phyloP scores from a whole-genome alignment of 2,113 vertebrate species.

The Poecilia latipinna region DNA sequence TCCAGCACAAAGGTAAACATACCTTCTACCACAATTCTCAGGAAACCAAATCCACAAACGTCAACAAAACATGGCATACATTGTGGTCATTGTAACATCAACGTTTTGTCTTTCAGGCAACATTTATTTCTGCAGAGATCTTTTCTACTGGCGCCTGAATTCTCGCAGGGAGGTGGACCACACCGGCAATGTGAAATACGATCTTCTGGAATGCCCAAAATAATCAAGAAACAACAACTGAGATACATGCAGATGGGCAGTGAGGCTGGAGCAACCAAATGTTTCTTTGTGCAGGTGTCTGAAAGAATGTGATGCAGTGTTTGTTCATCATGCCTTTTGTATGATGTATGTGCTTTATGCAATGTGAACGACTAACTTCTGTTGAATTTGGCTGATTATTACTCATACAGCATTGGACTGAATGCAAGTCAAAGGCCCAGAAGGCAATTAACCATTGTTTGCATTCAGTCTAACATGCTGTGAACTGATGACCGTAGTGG shows the following conservation, averaged over 20 bases:
- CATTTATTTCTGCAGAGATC: constrained; percentile 84
- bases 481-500: constrained; percentile 41
- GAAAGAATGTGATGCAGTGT: constrained; percentile 41
- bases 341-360: constrained; percentile 49
- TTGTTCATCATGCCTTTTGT: constrained; percentile 37
- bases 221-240: constrained; percentile 42
- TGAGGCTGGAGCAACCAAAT: constrained; percentile 24
- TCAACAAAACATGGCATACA: neutral
- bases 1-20: constrained; percentile 87
- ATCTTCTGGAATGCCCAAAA: constrained; percentile 83
- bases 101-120: constrained; percentile 70
- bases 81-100: neutral
- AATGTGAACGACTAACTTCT: constrained; percentile 43
- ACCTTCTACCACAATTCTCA: neutral
- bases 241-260: constrained; percentile 29
- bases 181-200: constrained; percentile 84
- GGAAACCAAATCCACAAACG: neutral
- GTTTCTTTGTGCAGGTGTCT: constrained; percentile 24
- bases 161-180: constrained; percentile 76
- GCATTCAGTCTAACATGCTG: constrained; percentile 46
- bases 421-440: constrained; percentile 12
- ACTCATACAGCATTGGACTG: constrained; percentile 17
- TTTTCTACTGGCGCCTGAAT: constrained; percentile 87
- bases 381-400: constrained; percentile 16
- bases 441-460: constrained; percentile 21